phyloP scores from a whole-genome alignment of 2,888 invertebrate genomes.

The Alloplasta piceator region DNA sequence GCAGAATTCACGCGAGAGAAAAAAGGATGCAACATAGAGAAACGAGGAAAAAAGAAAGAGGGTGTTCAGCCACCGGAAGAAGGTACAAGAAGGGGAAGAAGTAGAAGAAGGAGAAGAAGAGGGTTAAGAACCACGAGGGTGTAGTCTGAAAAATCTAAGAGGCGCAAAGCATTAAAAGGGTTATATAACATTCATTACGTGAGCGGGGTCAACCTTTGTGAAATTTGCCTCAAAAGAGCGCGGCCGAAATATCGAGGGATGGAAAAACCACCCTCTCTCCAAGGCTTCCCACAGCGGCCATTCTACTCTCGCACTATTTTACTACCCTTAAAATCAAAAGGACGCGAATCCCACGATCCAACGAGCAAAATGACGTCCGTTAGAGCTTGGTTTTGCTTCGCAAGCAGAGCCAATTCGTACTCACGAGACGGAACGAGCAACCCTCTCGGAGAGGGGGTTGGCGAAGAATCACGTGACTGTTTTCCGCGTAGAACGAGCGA shows the following conservation, averaged over 20 bases:
- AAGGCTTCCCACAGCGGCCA: slow-evolving; percentile 61
- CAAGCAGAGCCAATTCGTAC: slow-evolving; percentile 36
- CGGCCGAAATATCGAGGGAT: slow-evolving; percentile 58
- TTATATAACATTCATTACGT: slow-evolving; percentile 83
- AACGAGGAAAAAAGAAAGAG: slow-evolving; percentile 62
- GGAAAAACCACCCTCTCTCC: slow-evolving; percentile 62
- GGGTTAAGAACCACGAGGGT: slow-evolving; percentile 69
- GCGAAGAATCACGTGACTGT: slow-evolving; percentile 74
- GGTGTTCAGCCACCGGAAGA: slow-evolving; percentile 49
- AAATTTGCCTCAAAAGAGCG: slow-evolving; percentile 80
- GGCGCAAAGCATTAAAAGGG: slow-evolving; percentile 84
- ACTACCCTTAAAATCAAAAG: neutral
- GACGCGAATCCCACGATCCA: too few relatives aligned
- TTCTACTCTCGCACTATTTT: slow-evolving; percentile 34
- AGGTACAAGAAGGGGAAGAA: slow-evolving; percentile 44
- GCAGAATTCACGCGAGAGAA: slow-evolving; percentile 38
- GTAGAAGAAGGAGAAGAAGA: slow-evolving; percentile 40
- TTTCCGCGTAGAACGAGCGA: slow-evolving; percentile 48
- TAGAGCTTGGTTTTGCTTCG: neutral
- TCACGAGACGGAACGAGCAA: slow-evolving; percentile 50
- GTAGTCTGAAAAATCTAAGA: slow-evolving; percentile 83
- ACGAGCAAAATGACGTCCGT: too few relatives aligned
- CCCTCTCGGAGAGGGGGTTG: slow-evolving; percentile 69
- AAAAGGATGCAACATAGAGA: slow-evolving; percentile 47
- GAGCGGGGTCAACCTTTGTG: slow-evolving; percentile 81